Evolutionary conservation across 2,797 vertebrate genomes (phyloP).

Genomic region (Petrocephalus sullivani): DNA sequence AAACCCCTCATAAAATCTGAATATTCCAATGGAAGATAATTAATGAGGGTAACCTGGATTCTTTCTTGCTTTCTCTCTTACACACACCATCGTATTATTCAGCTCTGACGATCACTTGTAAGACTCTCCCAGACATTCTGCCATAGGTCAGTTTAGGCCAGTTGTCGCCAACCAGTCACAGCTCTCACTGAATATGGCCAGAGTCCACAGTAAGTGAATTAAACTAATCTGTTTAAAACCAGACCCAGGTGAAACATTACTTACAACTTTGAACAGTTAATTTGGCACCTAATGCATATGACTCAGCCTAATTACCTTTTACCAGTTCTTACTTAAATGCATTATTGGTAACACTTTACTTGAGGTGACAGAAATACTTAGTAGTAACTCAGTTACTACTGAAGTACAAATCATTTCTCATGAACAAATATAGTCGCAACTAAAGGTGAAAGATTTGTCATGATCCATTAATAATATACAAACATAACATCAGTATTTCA

Average conservation of each 20-base stretch:
- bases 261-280: neutral
- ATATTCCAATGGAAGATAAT: neutral
- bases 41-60: neutral
- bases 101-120: neutral
- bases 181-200: neutral
- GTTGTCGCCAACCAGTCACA: neutral
- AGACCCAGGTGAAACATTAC: neutral
- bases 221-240: neutral
- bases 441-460: too few relatives aligned
- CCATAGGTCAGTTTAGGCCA: neutral
- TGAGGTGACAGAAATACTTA: too few relatives aligned
- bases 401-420: too few relatives aligned
- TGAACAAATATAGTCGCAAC: too few relatives aligned
- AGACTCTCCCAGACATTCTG: neutral
- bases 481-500: too few relatives aligned
- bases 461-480: too few relatives aligned
- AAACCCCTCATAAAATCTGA: constrained; percentile 1
- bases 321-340: neutral
- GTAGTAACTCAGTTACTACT: too few relatives aligned
- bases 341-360: too few relatives aligned
- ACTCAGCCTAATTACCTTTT: neutral
- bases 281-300: neutral
- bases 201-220: neutral
- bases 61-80: neutral
- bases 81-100: neutral